phyloP scores from a whole-genome alignment of 2,113 vertebrate species.

The Panthera leo region DNA sequence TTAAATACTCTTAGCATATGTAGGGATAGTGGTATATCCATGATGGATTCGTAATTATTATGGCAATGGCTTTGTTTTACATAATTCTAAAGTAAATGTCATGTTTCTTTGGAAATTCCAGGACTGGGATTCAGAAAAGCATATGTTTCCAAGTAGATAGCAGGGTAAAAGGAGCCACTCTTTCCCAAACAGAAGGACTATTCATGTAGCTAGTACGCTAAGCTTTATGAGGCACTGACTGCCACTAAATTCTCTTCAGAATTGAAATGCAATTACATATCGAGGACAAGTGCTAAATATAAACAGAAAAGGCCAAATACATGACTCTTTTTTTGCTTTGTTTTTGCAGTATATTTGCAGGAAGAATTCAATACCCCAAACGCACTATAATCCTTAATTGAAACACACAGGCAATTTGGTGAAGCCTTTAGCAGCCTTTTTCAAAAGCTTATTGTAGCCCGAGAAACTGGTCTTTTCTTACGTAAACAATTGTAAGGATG shows the following conservation, averaged over 20 bases:
- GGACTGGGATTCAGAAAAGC: constrained; percentile 39
- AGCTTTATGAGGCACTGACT: not conserved
- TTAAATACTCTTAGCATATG: constrained; percentile 51
- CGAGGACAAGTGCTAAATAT: constrained; percentile 64
- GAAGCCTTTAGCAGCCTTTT: constrained; percentile 14
- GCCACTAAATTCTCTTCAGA: constrained; percentile 54
- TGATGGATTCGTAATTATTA: not conserved
- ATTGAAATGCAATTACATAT: constrained; percentile 67
- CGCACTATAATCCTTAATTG: constrained; percentile 20
- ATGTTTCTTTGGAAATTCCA: constrained; percentile 62
- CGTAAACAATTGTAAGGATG: not conserved
- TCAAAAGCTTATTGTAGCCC: not conserved
- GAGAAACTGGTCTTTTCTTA: constrained; percentile 24
- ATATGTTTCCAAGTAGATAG: constrained; percentile 51
- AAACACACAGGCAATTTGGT: constrained; percentile 2
- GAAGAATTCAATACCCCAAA: constrained; percentile 58
- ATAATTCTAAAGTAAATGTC: constrained; percentile 72
- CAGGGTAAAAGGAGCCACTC: not conserved
- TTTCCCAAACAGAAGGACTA: constrained; percentile 7
- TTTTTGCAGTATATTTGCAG: constrained; percentile 44
- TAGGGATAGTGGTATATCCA: not conserved
- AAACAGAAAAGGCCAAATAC: constrained; percentile 54
- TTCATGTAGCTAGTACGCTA: not conserved
- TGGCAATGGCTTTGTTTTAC: constrained; percentile 54
- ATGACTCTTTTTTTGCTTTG: constrained; percentile 37